Evolutionary conservation across 2,113 vertebrate species (phyloP), one percentile per base, ranked within the genome.

Genomic region (Pachyramphus minor): DNA sequence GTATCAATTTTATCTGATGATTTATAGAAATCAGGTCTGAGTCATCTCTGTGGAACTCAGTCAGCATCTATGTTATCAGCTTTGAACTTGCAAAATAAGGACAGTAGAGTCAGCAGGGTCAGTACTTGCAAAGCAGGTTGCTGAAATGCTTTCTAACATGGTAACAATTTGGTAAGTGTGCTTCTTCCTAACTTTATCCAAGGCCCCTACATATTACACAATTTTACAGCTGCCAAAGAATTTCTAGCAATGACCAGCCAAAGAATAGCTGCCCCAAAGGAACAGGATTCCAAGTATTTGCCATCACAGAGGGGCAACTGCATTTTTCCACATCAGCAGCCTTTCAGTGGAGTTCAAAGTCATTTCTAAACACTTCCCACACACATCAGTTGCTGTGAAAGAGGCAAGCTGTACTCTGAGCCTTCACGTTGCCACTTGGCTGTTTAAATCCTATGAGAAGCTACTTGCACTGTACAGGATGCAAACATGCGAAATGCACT

Each of bases 1-100:
- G 8, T 37, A 90, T 78, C 79, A 72, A 23, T 78, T 82, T 86
- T 95, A 95, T 92, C 76, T 94, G 82, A 92, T 72, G 39, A 91
- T 93, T 95, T 91, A 74, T 2, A 83, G 50, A 90, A 73, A 84
- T 59, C 59, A 76, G 11, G 7, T 67, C 39, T 23, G 1, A 90
- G 44, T 92, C 47, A 90, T 47, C 73, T 75, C 64, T 72, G 52
- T 49, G 89, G 92, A 92, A 90, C 79, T 86, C 41, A 2, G 84
- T 87, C 91, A 92, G 91, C 86, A 95, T 67, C 42, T 78, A 58
- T 0, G 9, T 84, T 95, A 95, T 35, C 90, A 93, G 68, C 76
- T 81, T 94, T 67, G 72, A 92, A 88, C 64, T 68, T 41, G 17
- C 35, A 78, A 84, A 91, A 28, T 68, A 93, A 92, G 72, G 90